Evolutionary conservation across 1,140 invertebrate genomes (phyloP).

Genomic region (Cecropterus lyciades): DNA sequence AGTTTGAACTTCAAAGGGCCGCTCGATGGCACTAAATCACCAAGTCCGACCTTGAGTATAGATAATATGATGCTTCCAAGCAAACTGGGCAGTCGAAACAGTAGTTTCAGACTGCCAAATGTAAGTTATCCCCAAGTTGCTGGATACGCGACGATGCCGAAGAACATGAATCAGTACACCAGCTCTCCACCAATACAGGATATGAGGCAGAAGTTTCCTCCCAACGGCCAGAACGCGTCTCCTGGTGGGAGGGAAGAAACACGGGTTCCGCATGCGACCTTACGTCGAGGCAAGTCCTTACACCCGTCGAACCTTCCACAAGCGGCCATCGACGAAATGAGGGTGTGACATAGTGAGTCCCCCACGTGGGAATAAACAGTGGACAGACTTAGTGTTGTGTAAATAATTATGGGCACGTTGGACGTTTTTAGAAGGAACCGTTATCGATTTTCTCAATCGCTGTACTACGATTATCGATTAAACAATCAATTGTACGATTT

Average conservation of each 20-base stretch:
- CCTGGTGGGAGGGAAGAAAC: slow-evolving; percentile 57
- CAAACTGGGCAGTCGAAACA: slow-evolving; percentile 75
- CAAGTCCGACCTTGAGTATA: slow-evolving; percentile 77
- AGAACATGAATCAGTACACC: slow-evolving; percentile 79
- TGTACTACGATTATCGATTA: slow-evolving; percentile 71
- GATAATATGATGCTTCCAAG: slow-evolving; percentile 81
- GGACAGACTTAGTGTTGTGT: slow-evolving; percentile 52
- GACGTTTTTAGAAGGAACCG: slow-evolving; percentile 53
- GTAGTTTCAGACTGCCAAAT: slow-evolving; percentile 74
- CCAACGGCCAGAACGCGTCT: slow-evolving; percentile 63
- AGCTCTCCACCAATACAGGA: slow-evolving; percentile 78
- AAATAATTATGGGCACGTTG: slow-evolving; percentile 57
- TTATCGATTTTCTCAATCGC: slow-evolving; percentile 64
- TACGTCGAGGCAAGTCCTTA: slow-evolving; percentile 69
- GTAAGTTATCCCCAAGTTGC: slow-evolving; percentile 74
- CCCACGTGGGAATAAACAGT: slow-evolving; percentile 48
- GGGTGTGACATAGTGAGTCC: slow-evolving; percentile 90
- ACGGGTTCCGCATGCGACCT: slow-evolving; percentile 71
- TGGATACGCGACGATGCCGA: slow-evolving; percentile 78
- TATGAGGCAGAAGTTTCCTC: slow-evolving; percentile 70
- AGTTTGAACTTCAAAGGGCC: slow-evolving; percentile 82
- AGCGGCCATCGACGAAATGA: slow-evolving; percentile 92
- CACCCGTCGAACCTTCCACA: slow-evolving; percentile 85
- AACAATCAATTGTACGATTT: slow-evolving; percentile 47
- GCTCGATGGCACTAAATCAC: slow-evolving; percentile 74